A percentile compares a stretch with the other conserved stretches of the same genome.
Conservation (phyloP, 2,113 vertebrate species). For the Geococcyx californianus region DNA sequence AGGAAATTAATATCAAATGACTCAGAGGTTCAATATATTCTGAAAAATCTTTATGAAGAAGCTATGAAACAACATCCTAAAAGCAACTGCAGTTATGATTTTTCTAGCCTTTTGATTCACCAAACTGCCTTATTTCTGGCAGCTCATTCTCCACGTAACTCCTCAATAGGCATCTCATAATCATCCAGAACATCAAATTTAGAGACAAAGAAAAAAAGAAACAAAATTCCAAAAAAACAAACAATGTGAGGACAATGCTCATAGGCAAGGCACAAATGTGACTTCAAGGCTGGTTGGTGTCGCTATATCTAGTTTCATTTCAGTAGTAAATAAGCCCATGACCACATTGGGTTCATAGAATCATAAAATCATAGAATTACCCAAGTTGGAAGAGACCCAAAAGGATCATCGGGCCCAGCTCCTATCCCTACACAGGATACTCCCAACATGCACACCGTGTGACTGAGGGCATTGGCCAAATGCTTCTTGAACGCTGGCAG, state of each 20-base stretch:
- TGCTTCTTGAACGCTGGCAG: no score
- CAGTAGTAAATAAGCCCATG: not conserved
- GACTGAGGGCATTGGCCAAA: no score
- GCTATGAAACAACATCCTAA: not conserved
- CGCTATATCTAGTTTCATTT: not conserved
- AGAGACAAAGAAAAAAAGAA: not conserved
- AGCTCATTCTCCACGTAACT: not conserved
- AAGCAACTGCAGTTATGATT: not conserved
- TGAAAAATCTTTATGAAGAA: not conserved
- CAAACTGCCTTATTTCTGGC: not conserved
- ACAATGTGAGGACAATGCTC: not conserved
- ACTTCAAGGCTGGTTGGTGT: not conserved
- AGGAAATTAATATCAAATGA: not conserved
- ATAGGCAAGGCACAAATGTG: not conserved
- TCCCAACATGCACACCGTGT: no score
- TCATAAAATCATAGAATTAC: no score
- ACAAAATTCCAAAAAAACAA: not conserved
- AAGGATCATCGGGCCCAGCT: no score
- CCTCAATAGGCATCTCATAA: not conserved
- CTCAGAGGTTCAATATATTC: not conserved
- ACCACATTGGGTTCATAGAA: not conserved
- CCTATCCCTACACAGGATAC: no score
- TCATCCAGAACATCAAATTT: not conserved
- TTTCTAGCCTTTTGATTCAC: not conserved
- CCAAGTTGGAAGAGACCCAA: no score